phyloP scores from a whole-genome alignment of 2,797 vertebrate species.

The Gymnoscopelus braueri region DNA sequence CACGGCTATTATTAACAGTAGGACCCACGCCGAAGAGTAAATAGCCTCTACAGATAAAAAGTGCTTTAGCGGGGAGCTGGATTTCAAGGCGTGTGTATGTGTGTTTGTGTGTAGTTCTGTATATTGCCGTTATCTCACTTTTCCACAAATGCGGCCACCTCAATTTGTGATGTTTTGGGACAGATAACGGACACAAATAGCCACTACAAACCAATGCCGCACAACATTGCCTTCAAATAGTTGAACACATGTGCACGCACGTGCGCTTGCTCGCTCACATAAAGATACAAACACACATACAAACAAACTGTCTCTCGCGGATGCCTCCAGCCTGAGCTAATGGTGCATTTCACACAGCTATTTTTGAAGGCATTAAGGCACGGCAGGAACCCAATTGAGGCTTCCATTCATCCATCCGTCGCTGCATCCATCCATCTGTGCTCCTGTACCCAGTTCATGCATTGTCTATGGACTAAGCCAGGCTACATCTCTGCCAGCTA shows the following conservation, averaged over 20 bases:
- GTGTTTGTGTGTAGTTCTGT: constrained; percentile 1
- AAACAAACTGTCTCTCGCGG: not conserved
- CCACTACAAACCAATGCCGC: constrained; percentile 13
- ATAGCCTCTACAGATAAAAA: constrained; percentile 23
- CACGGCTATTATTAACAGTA: constrained; percentile 21
- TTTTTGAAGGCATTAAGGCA: constrained; percentile 61
- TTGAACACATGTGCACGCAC: not conserved
- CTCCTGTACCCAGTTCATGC: constrained; percentile 11
- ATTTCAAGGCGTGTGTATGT: not conserved
- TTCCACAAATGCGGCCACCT: constrained; percentile 13
- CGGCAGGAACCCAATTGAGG: constrained; percentile 44
- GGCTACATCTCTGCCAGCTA: constrained; percentile 1
- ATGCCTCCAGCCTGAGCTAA: constrained; percentile 46
- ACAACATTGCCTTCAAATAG: constrained; percentile 8
- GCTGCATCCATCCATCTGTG: constrained; percentile 3
- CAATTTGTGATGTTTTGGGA: constrained; percentile 25
- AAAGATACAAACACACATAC: constrained; percentile 4
- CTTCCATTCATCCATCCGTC: constrained; percentile 50
- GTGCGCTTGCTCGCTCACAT: not conserved
- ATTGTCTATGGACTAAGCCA: constrained; percentile 15
- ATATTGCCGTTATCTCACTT: constrained; percentile 14
- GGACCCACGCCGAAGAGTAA: constrained; percentile 11
- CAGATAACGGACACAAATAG: constrained; percentile 6
- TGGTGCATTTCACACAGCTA: constrained; percentile 59
- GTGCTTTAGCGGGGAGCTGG: not conserved